Evolutionary conservation across 2,797 vertebrate genomes (phyloP).

Genomic region (Eulemur albifrons): DNA sequence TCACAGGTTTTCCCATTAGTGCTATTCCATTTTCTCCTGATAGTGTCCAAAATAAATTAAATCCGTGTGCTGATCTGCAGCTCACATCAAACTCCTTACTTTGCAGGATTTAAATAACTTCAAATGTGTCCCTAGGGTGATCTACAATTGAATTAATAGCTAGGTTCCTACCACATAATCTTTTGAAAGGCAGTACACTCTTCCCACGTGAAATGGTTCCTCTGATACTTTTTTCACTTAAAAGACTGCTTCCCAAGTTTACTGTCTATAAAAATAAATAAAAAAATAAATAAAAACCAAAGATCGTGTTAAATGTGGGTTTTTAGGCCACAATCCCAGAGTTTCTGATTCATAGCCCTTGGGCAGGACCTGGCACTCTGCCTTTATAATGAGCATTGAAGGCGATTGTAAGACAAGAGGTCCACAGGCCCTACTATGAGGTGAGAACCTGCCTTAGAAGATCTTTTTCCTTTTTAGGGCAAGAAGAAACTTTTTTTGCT

Average conservation of each 20-base stretch:
- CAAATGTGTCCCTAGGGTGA: background rate
- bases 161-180: background rate
- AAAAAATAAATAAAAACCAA: background rate
- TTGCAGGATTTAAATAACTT: constrained; percentile 61
- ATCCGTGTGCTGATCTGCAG: background rate
- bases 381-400: background rate
- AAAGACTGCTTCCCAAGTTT: background rate
- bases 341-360: background rate
- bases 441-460: background rate
- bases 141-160: constrained; percentile 37
- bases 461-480: background rate
- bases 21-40: constrained; percentile 7
- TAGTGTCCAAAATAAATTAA: constrained; percentile 59
- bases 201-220: background rate
- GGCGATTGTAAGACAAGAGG: background rate
- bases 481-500: background rate
- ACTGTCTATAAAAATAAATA: background rate
- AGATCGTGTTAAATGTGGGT: background rate
- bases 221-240: background rate
- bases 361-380: background rate
- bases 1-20: background rate
- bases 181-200: background rate
- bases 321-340: background rate
- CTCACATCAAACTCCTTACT: constrained; percentile 52
- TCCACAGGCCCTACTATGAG: background rate